A percentile compares a stretch with the other conserved stretches of the same genome.
Evolutionary conservation across 2,888 invertebrate genomes (phyloP).

Genomic region (Netelia virgata): DNA sequence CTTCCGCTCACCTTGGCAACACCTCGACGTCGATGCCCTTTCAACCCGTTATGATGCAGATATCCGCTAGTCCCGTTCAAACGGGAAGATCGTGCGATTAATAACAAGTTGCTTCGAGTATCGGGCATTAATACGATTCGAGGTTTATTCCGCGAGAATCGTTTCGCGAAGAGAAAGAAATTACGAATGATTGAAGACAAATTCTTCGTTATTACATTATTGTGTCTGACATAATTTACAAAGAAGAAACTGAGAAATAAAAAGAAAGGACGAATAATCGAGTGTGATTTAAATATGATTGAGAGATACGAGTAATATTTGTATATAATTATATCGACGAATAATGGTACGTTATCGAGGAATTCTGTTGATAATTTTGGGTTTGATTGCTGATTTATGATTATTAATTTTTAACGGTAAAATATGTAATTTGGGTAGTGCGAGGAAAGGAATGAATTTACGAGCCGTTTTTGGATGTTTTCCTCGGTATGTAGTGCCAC

Average conservation of each 20-base stretch:
- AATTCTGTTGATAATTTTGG: not conserved
- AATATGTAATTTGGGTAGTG: slow-evolving; percentile 1
- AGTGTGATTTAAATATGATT: not conserved
- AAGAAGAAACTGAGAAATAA: not conserved
- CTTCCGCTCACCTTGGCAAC: slow-evolving; percentile 67
- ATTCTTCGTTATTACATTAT: not conserved
- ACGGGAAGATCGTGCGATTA: slow-evolving; percentile 81
- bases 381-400: not conserved
- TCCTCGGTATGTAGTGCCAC: slow-evolving; percentile 37
- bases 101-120: slow-evolving; percentile 22
- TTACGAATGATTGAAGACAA: slow-evolving; percentile 22
- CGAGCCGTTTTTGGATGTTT: slow-evolving; percentile 33
- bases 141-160: slow-evolving; percentile 29
- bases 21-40: slow-evolving; percentile 73
- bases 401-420: not conserved
- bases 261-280: not conserved
- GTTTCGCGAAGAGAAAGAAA: slow-evolving; percentile 8
- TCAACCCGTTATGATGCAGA: slow-evolving; percentile 78
- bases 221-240: not conserved
- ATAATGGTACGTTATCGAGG: not conserved
- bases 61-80: slow-evolving; percentile 75
- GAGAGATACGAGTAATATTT: no score
- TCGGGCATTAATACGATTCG: slow-evolving; percentile 10
- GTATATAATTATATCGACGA: not conserved
- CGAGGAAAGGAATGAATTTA: slow-evolving; percentile 60